These are phyloP conservation scores for Nasonia vitripennis DNA, from an alignment of 1,140 invertebrate species.

Conservation along the genomic window DNA sequence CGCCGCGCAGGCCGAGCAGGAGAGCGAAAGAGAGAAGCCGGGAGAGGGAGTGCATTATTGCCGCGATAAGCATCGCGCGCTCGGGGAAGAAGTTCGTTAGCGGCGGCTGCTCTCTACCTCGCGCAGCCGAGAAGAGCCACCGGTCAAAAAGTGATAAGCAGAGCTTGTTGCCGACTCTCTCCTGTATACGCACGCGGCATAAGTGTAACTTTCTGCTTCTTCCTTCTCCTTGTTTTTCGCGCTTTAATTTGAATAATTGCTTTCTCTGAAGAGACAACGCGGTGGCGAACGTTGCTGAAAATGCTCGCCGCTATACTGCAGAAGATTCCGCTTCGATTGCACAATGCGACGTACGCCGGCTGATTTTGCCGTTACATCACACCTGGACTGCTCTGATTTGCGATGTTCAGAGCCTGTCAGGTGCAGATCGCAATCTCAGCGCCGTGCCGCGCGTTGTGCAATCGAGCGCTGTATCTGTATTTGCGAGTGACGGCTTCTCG, in stretches of 20 bases:
- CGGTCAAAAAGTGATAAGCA: background rate
- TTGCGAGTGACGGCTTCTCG: background rate
- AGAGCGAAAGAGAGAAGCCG: background rate
- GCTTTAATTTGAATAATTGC: conserved; percentile 12
- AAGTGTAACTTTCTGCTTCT: background rate
- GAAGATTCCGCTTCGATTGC: background rate
- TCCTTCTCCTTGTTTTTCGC: conserved; percentile 1
- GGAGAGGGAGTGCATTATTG: background rate
- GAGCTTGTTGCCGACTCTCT: too few species aligned
- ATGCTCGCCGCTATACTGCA: background rate
- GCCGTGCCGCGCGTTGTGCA: background rate
- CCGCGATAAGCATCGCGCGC: conserved; percentile 1
- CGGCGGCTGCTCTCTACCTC: background rate
- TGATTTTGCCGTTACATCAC: background rate
- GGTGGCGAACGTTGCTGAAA: background rate
- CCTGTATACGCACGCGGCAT: too few species aligned
- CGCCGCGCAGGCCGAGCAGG: too few species aligned
- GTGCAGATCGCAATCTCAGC: background rate
- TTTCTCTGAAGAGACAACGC: background rate
- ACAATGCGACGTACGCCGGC: too few species aligned
- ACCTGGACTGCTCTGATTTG: background rate
- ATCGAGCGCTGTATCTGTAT: too few species aligned
- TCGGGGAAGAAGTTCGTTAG: conserved; percentile 17
- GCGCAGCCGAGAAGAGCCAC: too few species aligned
- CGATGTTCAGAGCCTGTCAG: background rate